Conservation (phyloP, 2,113 vertebrate species). For the Crotalus horridus region DNA sequence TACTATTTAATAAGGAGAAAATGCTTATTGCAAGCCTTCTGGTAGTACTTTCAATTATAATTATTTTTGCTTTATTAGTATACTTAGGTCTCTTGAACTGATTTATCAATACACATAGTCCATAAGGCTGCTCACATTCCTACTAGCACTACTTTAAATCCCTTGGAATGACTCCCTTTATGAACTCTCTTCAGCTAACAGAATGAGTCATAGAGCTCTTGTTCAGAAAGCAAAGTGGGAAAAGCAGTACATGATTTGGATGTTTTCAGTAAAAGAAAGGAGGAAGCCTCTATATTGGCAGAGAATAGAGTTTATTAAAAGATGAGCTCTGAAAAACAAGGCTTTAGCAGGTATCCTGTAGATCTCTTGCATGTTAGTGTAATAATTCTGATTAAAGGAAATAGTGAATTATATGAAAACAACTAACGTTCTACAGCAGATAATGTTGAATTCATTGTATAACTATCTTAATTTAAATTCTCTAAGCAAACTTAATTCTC, state of each 20-base stretch:
- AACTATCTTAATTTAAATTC: slow-evolving; percentile 69
- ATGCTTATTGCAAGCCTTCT: slow-evolving; percentile 39
- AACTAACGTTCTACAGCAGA: slow-evolving; percentile 56
- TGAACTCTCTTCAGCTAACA: slow-evolving; percentile 57
- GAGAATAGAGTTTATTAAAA: slow-evolving; percentile 32
- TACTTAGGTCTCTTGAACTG: slow-evolving; percentile 33
- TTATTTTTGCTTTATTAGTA: slow-evolving; percentile 46
- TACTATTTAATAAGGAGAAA: slow-evolving; percentile 59
- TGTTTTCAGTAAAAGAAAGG: slow-evolving; percentile 46
- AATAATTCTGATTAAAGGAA: slow-evolving; percentile 62
- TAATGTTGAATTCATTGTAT: slow-evolving; percentile 64
- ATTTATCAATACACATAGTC: slow-evolving; percentile 51
- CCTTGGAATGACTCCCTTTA: slow-evolving; percentile 47
- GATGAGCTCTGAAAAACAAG: slow-evolving; percentile 38
- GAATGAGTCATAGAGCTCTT: slow-evolving; percentile 58
- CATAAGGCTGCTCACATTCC: slow-evolving; percentile 55
- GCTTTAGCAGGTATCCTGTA: slow-evolving; percentile 58
- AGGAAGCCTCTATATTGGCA: slow-evolving; percentile 52
- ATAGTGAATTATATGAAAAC: slow-evolving; percentile 65
- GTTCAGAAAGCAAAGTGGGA: slow-evolving; percentile 55
- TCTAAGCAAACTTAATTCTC: slow-evolving; percentile 52
- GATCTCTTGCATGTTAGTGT: slow-evolving; percentile 66
- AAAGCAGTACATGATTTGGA: slow-evolving; percentile 48
- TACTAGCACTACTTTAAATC: slow-evolving; percentile 52
- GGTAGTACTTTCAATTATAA: slow-evolving; percentile 55